Evolutionary conservation across 2,888 invertebrate genomes (phyloP), one percentile per base, ranked within the genome.

Genomic region (Acrobasis suavella): DNA sequence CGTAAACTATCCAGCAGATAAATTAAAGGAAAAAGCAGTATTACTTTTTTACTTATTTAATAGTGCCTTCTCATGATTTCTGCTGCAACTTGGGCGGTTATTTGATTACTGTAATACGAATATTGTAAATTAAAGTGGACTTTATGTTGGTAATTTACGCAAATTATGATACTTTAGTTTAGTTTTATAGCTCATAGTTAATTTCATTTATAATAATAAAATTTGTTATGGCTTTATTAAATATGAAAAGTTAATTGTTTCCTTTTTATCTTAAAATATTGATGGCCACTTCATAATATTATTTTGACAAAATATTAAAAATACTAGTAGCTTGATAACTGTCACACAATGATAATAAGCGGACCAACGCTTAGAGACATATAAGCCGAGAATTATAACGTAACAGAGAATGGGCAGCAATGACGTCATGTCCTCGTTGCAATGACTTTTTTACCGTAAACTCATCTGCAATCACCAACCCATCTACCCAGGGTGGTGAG

Each of bases 31-130:
- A 52, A 52, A 52, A 52, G 51, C 51, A 32, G 16, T 50, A 52
- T 32, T 52, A n/a, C n/a, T 37, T 52, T 52, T 52, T 16, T 32
- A 52, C 32, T 37, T 52, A 32, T 52, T 50, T 52, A 52, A 32
- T 51, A 10, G 12, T 22, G 8, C 52, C 37, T 52, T 52, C 52
- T 52, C 37, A 52, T n/a, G 52, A 52, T 52, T 52, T 32, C 52
- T 52, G 8, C 3, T 14, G n/a, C 32, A 6, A 22, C 14, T 22
- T 22, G 9, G 3, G 15, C 15, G 51, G 51, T 51, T 17, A 51
- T 42, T 42, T 42, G 42, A 42, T 42, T 42, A 42, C 12, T 42
- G 10, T 42, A 42, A 42, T 42, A 42, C 42, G 42, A 12, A 10
- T 14, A 42, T 42, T 42, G 14, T 42, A 42, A 10, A 42, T 42